These are phyloP conservation scores for Heliconius ismenius DNA, from an alignment of 2,888 invertebrate genomes.

Conservation along the genomic window DNA sequence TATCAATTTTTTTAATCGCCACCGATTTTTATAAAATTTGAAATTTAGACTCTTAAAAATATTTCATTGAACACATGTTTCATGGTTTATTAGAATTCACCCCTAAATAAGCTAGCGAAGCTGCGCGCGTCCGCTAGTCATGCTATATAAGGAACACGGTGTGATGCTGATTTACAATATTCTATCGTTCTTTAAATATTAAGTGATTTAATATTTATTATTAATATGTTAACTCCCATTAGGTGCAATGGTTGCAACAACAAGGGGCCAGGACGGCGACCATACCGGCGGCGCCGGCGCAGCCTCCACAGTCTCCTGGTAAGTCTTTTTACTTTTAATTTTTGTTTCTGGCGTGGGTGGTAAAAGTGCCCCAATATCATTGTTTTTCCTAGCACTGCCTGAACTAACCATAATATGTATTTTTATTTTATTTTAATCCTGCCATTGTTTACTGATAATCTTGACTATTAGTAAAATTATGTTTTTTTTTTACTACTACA, in stretches of 20 bases:
- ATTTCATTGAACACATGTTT: too few relatives aligned
- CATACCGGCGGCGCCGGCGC: slow-evolving; percentile 77
- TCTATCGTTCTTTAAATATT: slow-evolving; percentile 1
- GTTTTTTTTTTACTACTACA: neutral
- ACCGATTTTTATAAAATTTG: too few relatives aligned
- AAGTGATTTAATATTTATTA: neutral
- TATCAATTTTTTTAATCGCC: too few relatives aligned
- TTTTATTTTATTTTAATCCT: neutral
- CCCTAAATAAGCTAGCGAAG: too few relatives aligned
- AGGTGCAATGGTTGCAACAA: slow-evolving; percentile 86
- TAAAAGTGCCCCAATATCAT: neutral
- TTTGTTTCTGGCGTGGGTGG: neutral
- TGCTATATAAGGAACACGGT: neutral
- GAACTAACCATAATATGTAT: neutral
- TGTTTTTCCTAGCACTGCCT: neutral
- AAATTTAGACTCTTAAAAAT: too few relatives aligned
- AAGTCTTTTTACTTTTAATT: slow-evolving; percentile 33
- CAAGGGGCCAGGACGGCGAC: slow-evolving; percentile 82
- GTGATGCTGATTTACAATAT: neutral
- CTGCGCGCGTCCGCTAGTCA: too few relatives aligned
- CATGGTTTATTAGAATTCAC: too few relatives aligned
- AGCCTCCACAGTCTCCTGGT: slow-evolving; percentile 75
- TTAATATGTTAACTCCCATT: neutral
- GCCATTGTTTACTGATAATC: neutral
- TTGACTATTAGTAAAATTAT: neutral